Base-by-base conservation (phyloP, 1,140 invertebrate genomes). In the Amphibalanus amphitrite region DNA sequence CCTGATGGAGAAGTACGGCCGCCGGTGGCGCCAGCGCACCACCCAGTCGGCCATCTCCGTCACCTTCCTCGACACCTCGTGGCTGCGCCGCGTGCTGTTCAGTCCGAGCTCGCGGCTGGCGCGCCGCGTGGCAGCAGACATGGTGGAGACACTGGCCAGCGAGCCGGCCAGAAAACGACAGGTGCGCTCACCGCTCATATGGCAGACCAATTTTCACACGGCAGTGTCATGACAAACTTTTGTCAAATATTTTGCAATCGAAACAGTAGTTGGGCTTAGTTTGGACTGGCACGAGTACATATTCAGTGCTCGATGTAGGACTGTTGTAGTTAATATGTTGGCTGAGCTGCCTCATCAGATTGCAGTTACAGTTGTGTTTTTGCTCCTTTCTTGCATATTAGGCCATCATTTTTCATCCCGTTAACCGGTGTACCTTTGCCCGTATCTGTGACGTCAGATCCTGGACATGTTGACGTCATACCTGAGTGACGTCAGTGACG, bases 71-170 rank as follows among this genome's bases (percentile, higher is more conserved):
- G 84, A 87, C 72, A 84, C 85, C 0, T 89, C 89, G 6, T 97
- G 94, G 94, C 82, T 97, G 13, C 88, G 91, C 73, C 88, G 89
- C 13, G 88, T 96, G 13, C 84, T 97, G 73, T 97, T 97, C 78
- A 95, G 94, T 80, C 86, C 90, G 0, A 92, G 91, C 78, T 96
- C 93, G 0, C 84, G 91, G 68, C 85, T 93, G 68, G 92, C 92
- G 0, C 84, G 95, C 33, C 88, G 93, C 78, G 88, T 94, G 26
- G 91, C 92, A 4, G 95, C 92, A 76, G 90, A 89, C 75, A 88
- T 97, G 82, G 85, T 95, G 38, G 28, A 30, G 20, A 71, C 67
- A 23, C 65, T 69, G 29, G 29, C 29, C 6, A 70, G 25, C 10
- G 25, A 47, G 65, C 65, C 65, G 65, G 65, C 65, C 40, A 70